phyloP scores from a whole-genome alignment of 2,113 vertebrate genomes.

The Corythaeola cristata region DNA sequence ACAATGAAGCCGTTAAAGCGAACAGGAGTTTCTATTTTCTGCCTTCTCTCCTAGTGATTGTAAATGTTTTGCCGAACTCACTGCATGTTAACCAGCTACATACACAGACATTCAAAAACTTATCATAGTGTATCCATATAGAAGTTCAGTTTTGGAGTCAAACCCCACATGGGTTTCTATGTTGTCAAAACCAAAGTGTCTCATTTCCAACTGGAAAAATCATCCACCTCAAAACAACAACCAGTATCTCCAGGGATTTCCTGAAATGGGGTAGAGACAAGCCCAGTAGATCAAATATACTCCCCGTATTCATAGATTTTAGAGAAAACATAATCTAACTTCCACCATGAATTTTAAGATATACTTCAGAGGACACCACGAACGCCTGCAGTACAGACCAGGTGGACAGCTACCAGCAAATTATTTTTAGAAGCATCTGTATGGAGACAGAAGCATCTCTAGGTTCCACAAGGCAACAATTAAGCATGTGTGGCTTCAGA shows the following conservation, averaged over 20 bases:
- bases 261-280: not conserved
- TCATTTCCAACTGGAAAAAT: not conserved
- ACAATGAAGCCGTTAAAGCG: not conserved
- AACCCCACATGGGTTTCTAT: not conserved
- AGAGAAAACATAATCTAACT: not conserved
- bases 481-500: not conserved
- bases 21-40: not conserved
- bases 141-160: not conserved
- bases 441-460: not conserved
- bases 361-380: rapidly evolving
- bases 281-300: no score
- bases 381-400: not conserved
- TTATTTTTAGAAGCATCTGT: no score
- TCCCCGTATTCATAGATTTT: not conserved
- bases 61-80: not conserved
- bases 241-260: not conserved
- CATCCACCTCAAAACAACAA: not conserved
- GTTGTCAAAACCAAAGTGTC: not conserved
- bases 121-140: rapidly evolving
- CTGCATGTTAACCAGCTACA: not conserved
- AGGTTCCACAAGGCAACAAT: not conserved
- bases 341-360: no score
- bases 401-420: not conserved
- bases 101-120: not conserved
- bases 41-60: not conserved